These are phyloP conservation scores for Diglossa cyanea DNA, from an alignment of 2,797 vertebrate genomes.

Conservation along the genomic window DNA sequence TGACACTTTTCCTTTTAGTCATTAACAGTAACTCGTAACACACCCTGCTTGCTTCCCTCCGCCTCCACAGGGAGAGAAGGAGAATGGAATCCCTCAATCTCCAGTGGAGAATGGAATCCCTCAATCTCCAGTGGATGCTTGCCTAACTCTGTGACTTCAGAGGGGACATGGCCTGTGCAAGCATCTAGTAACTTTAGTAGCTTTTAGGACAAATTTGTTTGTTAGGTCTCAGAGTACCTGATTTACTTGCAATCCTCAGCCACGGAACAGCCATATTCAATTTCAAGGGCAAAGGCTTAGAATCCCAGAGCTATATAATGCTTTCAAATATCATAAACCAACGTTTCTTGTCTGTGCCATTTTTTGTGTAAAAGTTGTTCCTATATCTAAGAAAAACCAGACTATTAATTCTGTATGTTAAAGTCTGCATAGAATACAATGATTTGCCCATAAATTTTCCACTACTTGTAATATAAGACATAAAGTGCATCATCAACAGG, in stretches of 20 bases:
- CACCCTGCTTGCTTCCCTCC: not conserved
- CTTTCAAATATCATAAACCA: not conserved
- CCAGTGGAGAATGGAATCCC: not conserved
- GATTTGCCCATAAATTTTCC: not conserved
- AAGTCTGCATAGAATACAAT: not conserved
- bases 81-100: no score
- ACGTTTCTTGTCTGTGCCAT: not conserved
- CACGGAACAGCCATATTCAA: not conserved
- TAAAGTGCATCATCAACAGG: not conserved
- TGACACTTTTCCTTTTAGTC: not conserved
- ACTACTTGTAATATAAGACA: not conserved
- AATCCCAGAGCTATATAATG: not conserved
- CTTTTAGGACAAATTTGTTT: not conserved
- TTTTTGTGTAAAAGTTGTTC: not conserved
- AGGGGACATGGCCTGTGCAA: not conserved
- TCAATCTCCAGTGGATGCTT: not conserved
- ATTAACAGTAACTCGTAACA: not conserved
- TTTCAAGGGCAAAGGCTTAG: not conserved
- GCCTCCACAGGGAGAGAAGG: not conserved
- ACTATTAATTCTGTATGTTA: not conserved
- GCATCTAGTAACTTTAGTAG: not conserved
- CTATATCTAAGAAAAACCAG: not conserved
- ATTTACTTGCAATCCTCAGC: not conserved
- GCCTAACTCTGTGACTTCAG: not conserved
- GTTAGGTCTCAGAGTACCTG: not conserved